Evolutionary conservation across 2,113 vertebrate genomes (phyloP), one percentile per base, ranked within the genome.

Genomic region (Ophthalmolycus amberensis): DNA sequence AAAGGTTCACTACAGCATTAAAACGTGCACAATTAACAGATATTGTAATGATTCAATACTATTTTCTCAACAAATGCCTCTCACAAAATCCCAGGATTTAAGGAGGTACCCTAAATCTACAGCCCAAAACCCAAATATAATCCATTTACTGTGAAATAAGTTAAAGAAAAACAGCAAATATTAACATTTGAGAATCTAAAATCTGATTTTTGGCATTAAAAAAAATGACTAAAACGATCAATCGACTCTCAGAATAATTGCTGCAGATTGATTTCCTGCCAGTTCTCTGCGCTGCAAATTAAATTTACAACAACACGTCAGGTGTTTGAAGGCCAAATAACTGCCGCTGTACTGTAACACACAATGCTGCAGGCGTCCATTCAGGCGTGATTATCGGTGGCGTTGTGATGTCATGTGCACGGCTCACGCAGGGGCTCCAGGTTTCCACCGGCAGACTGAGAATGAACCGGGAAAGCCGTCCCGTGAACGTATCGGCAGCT

Each of bases 381-480:
- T 78, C 76, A 63, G 78, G 20, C 77, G 80, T 87, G 59, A 86
- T 79, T 81, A 79, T 85, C 71, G 37, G 76, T 27, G n/a, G 56
- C 11, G 74, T 22, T 85, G 32, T 82, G 88, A 78, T 81, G 84
- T 88, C 75, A 84, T 50, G 74, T 77, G 71, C 74, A 22, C 25
- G 20, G 60, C 66, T 44, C 79, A 44, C 3, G 56, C 73, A 60
- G 44, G 73, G 50, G 11, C 44, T 72, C 60, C 64, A 63, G 80
- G 84, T 79, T 72, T 77, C 68, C 40, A 25, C 62, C 77, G 59
- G 71, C 67, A 82, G 69, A 8, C 75, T 50, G 70, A 77, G 75
- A 88, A 62, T 64, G 63, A 85, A 72, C 14, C 22, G 89, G 84
- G 88, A 83, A 86, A 89, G 83, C 87, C 86, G 84, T 52, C 68